These are phyloP conservation scores for Listrodromus nycthemerus DNA, from an alignment of 2,888 invertebrate species.

Conservation along the genomic window DNA sequence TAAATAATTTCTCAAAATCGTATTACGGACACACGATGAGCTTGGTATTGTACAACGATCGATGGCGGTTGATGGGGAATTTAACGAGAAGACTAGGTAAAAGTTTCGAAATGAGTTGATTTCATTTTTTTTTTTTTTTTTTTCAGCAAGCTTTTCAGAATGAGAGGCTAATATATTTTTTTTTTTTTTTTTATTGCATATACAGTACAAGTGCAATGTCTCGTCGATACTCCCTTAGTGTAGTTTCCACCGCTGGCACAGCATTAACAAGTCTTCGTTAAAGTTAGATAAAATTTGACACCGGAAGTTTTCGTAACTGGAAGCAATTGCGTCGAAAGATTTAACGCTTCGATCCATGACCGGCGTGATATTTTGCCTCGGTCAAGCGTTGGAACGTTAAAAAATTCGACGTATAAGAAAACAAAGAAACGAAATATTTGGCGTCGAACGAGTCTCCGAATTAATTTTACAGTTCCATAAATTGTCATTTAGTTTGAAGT, in stretches of 20 bases:
- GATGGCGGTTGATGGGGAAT: conserved; percentile 34
- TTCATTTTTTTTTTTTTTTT: background rate
- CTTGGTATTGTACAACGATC: conserved; percentile 51
- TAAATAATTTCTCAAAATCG: conserved; percentile 20
- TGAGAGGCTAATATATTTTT: conserved; percentile 17
- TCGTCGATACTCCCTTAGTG: conserved; percentile 59
- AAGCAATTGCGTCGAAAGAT: background rate
- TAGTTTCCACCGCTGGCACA: conserved; percentile 51
- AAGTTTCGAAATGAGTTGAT: conserved; percentile 3
- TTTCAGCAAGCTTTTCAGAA: conserved; percentile 43
- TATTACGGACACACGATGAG: conserved; percentile 41
- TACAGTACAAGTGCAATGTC: conserved; percentile 2
- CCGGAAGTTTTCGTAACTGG: background rate
- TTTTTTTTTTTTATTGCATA: background rate
- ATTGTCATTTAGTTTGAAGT: background rate
- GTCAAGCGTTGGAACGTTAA: no score
- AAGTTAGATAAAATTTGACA: conserved; percentile 33
- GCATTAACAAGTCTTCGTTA: conserved; percentile 17
- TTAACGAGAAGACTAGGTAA: conserved; percentile 10
- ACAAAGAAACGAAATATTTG: background rate
- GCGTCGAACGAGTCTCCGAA: background rate
- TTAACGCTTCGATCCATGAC: no score
- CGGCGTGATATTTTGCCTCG: no score
- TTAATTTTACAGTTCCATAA: background rate
- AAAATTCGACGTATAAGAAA: no score